A percentile compares a stretch with the other conserved stretches of the same genome.
These are phyloP conservation scores for Hofmannophila pseudospretella DNA, from an alignment of 2,888 invertebrate genomes.

Conservation along the genomic window DNA sequence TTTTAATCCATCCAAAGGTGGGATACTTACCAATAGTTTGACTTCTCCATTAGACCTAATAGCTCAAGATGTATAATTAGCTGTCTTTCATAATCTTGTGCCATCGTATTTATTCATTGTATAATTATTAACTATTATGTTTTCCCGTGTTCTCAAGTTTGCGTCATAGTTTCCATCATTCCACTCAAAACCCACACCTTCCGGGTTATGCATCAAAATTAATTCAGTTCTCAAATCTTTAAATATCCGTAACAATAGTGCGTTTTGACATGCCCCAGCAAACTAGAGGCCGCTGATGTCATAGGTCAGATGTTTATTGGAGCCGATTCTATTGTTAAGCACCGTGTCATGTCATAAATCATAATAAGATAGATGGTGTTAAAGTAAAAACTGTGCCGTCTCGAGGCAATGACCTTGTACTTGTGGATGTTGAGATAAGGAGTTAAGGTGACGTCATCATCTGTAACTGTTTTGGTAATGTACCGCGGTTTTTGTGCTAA, in stretches of 20 bases:
- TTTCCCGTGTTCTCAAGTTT: background rate
- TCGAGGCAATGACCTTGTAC: slow-evolving; percentile 43
- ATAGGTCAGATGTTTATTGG: slow-evolving; percentile 54
- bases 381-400: slow-evolving; percentile 33
- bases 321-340: slow-evolving; percentile 47
- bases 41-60: too few species aligned
- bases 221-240: slow-evolving; percentile 26
- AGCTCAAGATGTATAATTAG: too few species aligned
- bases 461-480: slow-evolving; percentile 18
- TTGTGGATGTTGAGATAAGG: slow-evolving; percentile 32
- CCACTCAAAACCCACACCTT: slow-evolving; percentile 22
- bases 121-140: background rate
- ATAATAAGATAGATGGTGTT: slow-evolving; percentile 39
- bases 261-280: slow-evolving; percentile 41
- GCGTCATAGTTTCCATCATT: background rate
- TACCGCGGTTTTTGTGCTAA: slow-evolving; percentile 14
- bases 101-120: background rate
- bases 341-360: slow-evolving; percentile 46
- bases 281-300: slow-evolving; percentile 52
- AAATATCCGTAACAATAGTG: slow-evolving; percentile 28
- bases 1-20: too few species aligned
- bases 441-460: slow-evolving; percentile 26
- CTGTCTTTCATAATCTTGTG: background rate
- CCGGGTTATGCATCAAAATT: slow-evolving; percentile 28
- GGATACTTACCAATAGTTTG: too few species aligned